phyloP scores from a whole-genome alignment of 2,888 invertebrate species.

The Dolichomitus sp. region DNA sequence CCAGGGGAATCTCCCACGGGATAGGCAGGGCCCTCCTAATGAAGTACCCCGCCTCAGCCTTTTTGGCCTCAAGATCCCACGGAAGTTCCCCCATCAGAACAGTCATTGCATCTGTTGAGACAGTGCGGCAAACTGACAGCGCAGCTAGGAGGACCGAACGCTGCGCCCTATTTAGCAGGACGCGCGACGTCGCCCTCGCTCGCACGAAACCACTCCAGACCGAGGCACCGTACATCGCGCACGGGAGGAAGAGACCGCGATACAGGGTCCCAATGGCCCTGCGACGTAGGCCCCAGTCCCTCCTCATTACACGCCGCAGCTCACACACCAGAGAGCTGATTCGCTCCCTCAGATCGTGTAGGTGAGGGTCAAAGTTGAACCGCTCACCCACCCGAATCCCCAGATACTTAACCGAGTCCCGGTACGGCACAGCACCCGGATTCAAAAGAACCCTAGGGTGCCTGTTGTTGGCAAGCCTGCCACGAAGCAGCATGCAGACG shows the following conservation, averaged over 20 bases:
- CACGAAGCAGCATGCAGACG: no score
- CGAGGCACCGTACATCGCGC: constrained; percentile 9
- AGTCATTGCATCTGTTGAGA: constrained; percentile 61
- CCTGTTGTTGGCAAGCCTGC: background rate
- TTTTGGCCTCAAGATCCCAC: constrained; percentile 56
- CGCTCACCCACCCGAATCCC: constrained; percentile 3
- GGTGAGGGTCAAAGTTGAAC: background rate
- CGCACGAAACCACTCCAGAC: constrained; percentile 11
- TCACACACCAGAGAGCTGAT: constrained; percentile 29
- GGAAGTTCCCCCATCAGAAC: constrained; percentile 54
- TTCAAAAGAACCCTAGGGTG: background rate
- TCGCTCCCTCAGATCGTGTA: background rate
- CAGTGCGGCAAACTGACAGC: constrained; percentile 54
- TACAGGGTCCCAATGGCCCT: constrained; percentile 1
- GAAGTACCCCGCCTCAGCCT: constrained; percentile 27
- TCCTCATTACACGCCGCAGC: constrained; percentile 34
- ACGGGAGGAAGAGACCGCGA: background rate
- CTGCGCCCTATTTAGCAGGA: constrained; percentile 42
- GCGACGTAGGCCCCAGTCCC: constrained; percentile 36
- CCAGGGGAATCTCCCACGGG: constrained; percentile 16
- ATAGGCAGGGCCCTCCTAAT: constrained; percentile 22
- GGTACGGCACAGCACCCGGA: background rate
- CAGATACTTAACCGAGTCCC: background rate
- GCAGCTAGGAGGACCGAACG: constrained; percentile 53
- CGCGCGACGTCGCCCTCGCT: background rate